Evolutionary conservation across 2,888 invertebrate genomes (phyloP).

Genomic region (Prosopocoilus inquinatus): DNA sequence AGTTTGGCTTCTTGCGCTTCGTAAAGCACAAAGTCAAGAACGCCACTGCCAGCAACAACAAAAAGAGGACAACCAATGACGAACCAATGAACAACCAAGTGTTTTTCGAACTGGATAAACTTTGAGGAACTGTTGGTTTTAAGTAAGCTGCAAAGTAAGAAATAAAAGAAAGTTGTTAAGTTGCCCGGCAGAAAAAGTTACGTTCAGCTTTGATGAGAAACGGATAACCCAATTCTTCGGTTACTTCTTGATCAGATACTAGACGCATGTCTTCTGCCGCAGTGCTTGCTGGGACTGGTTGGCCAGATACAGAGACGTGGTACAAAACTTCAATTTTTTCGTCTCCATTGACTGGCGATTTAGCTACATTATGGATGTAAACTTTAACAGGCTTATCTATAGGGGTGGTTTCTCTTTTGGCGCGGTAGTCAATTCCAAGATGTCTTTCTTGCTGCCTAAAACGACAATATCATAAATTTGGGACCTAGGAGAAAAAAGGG

Average conservation of each 20-base stretch:
- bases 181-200: conserved; percentile 51
- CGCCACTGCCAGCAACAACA: conserved; percentile 58
- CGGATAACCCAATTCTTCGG: conserved; percentile 69
- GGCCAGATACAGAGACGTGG: conserved; percentile 75
- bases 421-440: conserved; percentile 61
- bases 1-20: conserved; percentile 50
- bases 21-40: conserved; percentile 54
- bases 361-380: conserved; percentile 66
- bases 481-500: too few relatives aligned
- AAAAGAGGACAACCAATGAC: conserved; percentile 58
- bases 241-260: conserved; percentile 75
- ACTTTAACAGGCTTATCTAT: conserved; percentile 59
- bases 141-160: conserved; percentile 60
- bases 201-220: conserved; percentile 83
- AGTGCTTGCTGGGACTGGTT: conserved; percentile 75
- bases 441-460: conserved; percentile 77
- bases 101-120: conserved; percentile 55
- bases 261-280: conserved; percentile 82
- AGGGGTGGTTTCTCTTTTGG: conserved; percentile 35
- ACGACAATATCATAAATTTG: conserved; percentile 7
- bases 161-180: not conserved
- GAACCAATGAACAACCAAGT: conserved; percentile 67
- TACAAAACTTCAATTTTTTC: conserved; percentile 67
- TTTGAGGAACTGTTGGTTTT: conserved; percentile 63
- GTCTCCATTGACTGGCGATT: conserved; percentile 48